Percentiles rank a stretch among this genome's conserved stretches.
Evolutionary conservation across 2,888 invertebrate genomes (phyloP).

Genomic region (Cryptus armator): DNA sequence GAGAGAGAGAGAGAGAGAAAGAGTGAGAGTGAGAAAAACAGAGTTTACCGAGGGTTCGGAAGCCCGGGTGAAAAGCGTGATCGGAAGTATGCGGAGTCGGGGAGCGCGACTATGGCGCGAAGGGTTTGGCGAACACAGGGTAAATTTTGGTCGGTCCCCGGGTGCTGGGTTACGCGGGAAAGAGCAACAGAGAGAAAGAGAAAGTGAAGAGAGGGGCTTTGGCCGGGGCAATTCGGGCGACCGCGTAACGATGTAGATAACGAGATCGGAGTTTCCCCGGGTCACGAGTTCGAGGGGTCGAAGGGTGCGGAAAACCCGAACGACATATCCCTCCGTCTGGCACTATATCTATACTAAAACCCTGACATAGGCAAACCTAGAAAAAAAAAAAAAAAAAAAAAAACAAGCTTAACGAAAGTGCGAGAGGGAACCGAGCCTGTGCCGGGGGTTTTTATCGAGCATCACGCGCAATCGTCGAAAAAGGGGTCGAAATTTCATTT

Average conservation of each 20-base stretch:
- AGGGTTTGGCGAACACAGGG: conserved; percentile 42
- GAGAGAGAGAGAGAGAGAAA: conserved; percentile 6
- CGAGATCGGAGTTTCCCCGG: conserved; percentile 65
- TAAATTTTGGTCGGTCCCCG: conserved; percentile 62
- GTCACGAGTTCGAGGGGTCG: conserved; percentile 61
- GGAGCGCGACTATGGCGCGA: conserved; percentile 34
- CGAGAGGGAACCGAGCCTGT: conserved; percentile 30
- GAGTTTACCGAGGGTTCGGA: not conserved
- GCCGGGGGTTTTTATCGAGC: conserved; percentile 57
- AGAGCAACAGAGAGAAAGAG: conserved; percentile 32
- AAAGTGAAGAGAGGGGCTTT: conserved; percentile 8
- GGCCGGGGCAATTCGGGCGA: conserved; percentile 55
- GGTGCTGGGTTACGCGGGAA: conserved; percentile 53
- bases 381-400: conserved; percentile 45
- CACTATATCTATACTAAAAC: conserved; percentile 17
- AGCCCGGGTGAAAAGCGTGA: conserved; percentile 59
- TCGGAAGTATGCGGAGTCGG: conserved; percentile 33
- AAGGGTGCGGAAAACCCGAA: conserved; percentile 60
- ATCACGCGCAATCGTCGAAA: not conserved
- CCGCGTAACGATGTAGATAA: conserved; percentile 68
- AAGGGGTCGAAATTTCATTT: conserved; percentile 59
- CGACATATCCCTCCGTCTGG: conserved; percentile 18
- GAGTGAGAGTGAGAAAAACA: not conserved
- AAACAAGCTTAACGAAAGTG: conserved; percentile 42
- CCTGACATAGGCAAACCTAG: not conserved